Conservation (phyloP, 1,140 invertebrate species). For the Nephila pilipes region DNA sequence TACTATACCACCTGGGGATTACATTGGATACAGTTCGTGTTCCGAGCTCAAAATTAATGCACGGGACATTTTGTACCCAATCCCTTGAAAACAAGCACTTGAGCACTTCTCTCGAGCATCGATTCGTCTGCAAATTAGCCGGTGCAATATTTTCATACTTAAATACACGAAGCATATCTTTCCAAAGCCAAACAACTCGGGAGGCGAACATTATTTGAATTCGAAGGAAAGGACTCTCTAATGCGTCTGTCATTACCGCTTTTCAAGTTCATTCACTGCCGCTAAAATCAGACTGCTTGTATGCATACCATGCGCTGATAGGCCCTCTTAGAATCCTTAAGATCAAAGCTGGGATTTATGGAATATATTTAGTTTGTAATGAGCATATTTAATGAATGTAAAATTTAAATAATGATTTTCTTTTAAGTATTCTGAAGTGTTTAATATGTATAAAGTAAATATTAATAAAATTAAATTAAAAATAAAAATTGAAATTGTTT, state of each 20-base stretch:
- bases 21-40: no score
- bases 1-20: no score
- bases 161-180: not conserved
- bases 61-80: not conserved
- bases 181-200: not conserved
- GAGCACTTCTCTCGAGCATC: not conserved
- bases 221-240: not conserved
- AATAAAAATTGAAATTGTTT: no score
- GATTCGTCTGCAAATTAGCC: not conserved
- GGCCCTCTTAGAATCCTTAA: no score
- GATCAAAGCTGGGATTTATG: no score
- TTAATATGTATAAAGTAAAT: no score
- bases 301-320: not conserved
- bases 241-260: not conserved
- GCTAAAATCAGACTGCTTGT: not conserved
- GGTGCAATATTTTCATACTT: slow-evolving; percentile 6
- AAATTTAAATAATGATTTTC: no score
- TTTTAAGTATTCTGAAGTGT: no score
- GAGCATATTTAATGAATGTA: no score
- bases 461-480: no score
- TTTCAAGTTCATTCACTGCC: not conserved
- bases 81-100: not conserved
- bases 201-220: not conserved
- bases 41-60: no score
- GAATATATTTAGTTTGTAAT: no score